Base-by-base conservation (phyloP, 1,140 invertebrate species). In the Druon quercuslanigerum region DNA sequence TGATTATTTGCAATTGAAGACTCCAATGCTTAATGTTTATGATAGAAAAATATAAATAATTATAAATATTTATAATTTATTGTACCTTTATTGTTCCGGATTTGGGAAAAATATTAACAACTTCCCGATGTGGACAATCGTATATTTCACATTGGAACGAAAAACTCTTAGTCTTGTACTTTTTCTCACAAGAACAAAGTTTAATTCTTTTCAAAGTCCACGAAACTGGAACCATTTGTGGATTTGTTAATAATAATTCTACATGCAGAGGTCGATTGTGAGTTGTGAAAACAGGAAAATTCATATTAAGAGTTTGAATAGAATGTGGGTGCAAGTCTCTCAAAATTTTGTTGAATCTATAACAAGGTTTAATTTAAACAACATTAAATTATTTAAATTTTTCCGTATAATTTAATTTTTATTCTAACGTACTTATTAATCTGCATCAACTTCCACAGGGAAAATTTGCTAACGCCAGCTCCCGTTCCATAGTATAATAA, bases 331-430 rank as follows among this genome's bases (percentile, higher is more conserved):
- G 17, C 46, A 87, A 60, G 71, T 80, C 66, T 72, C 72, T 71
- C 14, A 87, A 5, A 40, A 78, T 78, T 51, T n/a, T 25, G 74
- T 90, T 90, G 2, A 90, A 74, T 57, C 88, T 90, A 71, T 5
- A 51, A 50, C 4, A 66, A 12, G 50, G 6, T 19, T 57, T 56
- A 14, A 46, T 72, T 33, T 40, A 50, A 46, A 11, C 8, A 50
- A 40, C 16, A 60, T 17, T 57, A 51, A 60, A 57, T 52, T 17
- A 16, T 73, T 33, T 52, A 40, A 78, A 77, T 51, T 51, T 54
- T 72, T 50, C 16, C 5, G 51, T 54, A 51, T 25, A 7, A 46
- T 19, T n/a, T 33, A 72, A 50, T 3, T 60, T 25, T 51, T 0
- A 33, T 60, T 56, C 11, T n/a, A 51, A 72, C 80, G 14, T 82